Evolutionary conservation across 2,113 vertebrate species (phyloP).

Genomic region (Ceyx cyanopectus): DNA sequence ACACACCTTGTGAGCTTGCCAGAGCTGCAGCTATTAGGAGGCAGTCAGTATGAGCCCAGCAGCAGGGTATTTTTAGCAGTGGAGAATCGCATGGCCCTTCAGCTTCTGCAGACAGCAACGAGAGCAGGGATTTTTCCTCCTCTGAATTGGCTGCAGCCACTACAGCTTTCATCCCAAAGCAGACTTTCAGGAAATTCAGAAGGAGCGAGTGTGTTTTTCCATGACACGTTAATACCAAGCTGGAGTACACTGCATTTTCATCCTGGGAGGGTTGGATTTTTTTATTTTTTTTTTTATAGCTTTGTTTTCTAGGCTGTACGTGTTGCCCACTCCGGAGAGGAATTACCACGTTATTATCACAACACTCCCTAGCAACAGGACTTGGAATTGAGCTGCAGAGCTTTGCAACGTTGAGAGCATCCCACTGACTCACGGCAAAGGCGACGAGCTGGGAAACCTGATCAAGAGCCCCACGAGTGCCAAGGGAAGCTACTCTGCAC

Average conservation of each 20-base stretch:
- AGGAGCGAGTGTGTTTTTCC: slow-evolving; percentile 31
- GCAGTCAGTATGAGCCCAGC: slow-evolving; percentile 36
- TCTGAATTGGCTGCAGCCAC: slow-evolving; percentile 57
- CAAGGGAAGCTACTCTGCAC: background rate
- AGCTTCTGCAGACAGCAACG: slow-evolving; percentile 57
- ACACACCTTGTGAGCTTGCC: background rate
- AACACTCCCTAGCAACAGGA: slow-evolving; percentile 49
- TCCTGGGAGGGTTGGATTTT: background rate
- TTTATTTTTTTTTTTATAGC: background rate
- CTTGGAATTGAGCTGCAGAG: slow-evolving; percentile 42
- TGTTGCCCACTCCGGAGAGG: background rate
- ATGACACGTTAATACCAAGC: slow-evolving; percentile 11
- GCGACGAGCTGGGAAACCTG: background rate
- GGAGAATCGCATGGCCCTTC: slow-evolving; percentile 38
- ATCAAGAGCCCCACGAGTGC: background rate
- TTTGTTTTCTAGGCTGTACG: slow-evolving; percentile 22
- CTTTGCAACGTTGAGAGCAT: background rate
- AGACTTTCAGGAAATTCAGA: slow-evolving; percentile 66
- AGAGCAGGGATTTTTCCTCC: slow-evolving; percentile 53
- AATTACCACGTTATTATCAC: background rate
- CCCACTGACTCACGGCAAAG: slow-evolving; percentile 36
- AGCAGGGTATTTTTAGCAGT: slow-evolving; percentile 58
- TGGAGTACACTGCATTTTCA: slow-evolving; percentile 16
- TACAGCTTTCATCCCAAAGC: slow-evolving; percentile 38
- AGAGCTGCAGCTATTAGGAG: slow-evolving; percentile 42